Conservation (phyloP, 2,797 vertebrate genomes). For the Rhinatrema bivittatum region DNA sequence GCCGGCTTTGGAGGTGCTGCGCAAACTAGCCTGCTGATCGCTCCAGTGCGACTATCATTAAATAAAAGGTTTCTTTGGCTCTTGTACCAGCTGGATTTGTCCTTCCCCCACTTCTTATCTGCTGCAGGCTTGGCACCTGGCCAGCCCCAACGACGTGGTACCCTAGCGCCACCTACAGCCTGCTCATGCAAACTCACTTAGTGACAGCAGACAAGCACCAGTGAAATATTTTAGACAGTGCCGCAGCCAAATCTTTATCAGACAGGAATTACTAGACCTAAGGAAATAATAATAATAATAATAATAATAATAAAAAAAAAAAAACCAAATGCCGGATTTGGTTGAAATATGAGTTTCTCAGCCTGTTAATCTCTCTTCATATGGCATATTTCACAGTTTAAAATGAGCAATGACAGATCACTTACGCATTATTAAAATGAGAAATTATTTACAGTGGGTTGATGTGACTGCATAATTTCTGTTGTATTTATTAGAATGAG, state of each 20-base stretch:
- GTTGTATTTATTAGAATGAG: constrained; percentile 42
- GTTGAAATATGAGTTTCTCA: constrained; percentile 78
- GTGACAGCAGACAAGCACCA: constrained; percentile 44
- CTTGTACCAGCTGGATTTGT: constrained; percentile 35
- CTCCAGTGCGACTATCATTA: constrained; percentile 62
- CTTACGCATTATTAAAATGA: constrained; percentile 63
- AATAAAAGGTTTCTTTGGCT: constrained; percentile 72
- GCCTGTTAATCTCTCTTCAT: constrained; percentile 82
- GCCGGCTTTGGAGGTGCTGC: constrained; percentile 19
- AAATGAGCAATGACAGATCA: constrained; percentile 73
- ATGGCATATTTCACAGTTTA: constrained; percentile 79
- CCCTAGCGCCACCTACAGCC: constrained; percentile 95
- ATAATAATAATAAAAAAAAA: too few species aligned
- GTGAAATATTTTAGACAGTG: constrained; percentile 76
- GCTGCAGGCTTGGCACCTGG: constrained; percentile 71
- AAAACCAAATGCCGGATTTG: constrained; percentile 66
- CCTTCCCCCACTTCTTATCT: constrained; percentile 58
- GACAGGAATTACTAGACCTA: constrained; percentile 66
- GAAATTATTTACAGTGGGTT: constrained; percentile 74
- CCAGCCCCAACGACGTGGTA: constrained; percentile 68
- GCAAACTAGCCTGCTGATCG: constrained; percentile 36
- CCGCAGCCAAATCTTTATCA: constrained; percentile 88
- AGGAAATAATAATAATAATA: too few species aligned
- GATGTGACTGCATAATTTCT: constrained; percentile 52
- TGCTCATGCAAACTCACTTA: constrained; percentile 51